phyloP scores from a whole-genome alignment of 2,113 vertebrate species.

The Calyptommatus sinebrachiatus region DNA sequence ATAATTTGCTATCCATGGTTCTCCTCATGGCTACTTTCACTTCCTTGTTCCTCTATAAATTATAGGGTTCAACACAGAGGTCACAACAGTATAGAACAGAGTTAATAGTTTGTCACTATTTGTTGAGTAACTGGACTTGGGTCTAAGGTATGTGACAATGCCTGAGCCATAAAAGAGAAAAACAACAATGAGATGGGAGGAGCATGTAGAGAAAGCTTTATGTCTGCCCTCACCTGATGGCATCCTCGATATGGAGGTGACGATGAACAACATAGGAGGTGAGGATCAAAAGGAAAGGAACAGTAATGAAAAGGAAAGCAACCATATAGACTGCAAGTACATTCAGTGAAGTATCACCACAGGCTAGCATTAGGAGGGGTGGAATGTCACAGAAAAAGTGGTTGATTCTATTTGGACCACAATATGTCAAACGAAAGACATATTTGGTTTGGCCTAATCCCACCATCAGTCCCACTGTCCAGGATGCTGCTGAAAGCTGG shows the following conservation, averaged over 20 bases:
- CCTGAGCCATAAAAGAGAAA: slow-evolving; percentile 28
- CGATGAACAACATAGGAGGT: slow-evolving; percentile 24
- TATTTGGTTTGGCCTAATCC: slow-evolving; percentile 38
- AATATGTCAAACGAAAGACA: slow-evolving; percentile 35
- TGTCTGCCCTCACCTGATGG: slow-evolving; percentile 15
- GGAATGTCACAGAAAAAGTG: slow-evolving; percentile 43
- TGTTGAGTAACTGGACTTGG: slow-evolving; percentile 27
- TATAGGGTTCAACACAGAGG: slow-evolving; percentile 29
- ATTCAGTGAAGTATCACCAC: not conserved
- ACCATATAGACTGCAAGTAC: slow-evolving; percentile 17
- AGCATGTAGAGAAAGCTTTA: slow-evolving; percentile 35
- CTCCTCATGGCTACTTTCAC: slow-evolving; percentile 21
- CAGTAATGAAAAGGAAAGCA: slow-evolving; percentile 14
- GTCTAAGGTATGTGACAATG: slow-evolving; percentile 19
- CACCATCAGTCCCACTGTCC: slow-evolving; percentile 38
- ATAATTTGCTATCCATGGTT: not conserved
- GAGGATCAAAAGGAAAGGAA: slow-evolving; percentile 29
- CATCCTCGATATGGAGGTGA: slow-evolving; percentile 16
- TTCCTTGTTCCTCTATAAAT: slow-evolving; percentile 38
- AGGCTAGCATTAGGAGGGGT: slow-evolving; percentile 15
- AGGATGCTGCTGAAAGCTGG: slow-evolving; percentile 29
- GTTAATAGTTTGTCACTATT: slow-evolving; percentile 16
- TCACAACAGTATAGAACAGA: slow-evolving; percentile 23
- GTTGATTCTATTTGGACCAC: slow-evolving; percentile 14
- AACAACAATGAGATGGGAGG: slow-evolving; percentile 34